phyloP scores from a whole-genome alignment of 2,888 invertebrate genomes.

The Clostera curtula region DNA sequence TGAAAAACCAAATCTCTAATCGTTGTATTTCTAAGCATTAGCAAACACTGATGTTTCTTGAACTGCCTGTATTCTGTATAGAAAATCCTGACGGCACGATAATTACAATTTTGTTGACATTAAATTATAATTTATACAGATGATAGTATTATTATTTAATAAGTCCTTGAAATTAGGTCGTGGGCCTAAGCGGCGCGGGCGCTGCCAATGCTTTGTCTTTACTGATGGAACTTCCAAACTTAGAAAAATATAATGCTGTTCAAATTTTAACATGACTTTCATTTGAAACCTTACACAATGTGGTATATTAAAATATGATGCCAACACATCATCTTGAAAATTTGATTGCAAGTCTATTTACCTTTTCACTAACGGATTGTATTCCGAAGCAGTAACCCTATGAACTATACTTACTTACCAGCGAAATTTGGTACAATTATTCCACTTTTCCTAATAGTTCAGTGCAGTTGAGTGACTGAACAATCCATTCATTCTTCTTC shows the following conservation, averaged over 20 bases:
- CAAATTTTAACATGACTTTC: slow-evolving; percentile 38
- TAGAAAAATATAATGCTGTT: slow-evolving; percentile 66
- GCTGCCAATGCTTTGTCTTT: slow-evolving; percentile 67
- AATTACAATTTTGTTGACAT: slow-evolving; percentile 13
- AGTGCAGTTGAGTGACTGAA: no score
- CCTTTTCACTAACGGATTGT: no score
- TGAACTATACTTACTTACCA: no score
- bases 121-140: slow-evolving; percentile 13
- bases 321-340: neutral
- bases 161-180: slow-evolving; percentile 10
- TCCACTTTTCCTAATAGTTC: no score
- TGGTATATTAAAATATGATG: no score
- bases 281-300: slow-evolving; percentile 27
- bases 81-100: slow-evolving; percentile 8
- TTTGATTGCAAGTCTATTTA: no score
- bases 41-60: slow-evolving; percentile 20
- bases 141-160: slow-evolving; percentile 16
- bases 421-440: no score
- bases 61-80: slow-evolving; percentile 16
- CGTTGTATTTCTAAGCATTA: slow-evolving; percentile 15
- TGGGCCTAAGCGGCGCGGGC: slow-evolving; percentile 58
- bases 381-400: no score
- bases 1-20: no score
- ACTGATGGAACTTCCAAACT: slow-evolving; percentile 78
- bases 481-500: no score